These are phyloP conservation scores for Ernsta delagoae DNA, from an alignment of 2,888 invertebrate genomes.

Conservation along the genomic window DNA sequence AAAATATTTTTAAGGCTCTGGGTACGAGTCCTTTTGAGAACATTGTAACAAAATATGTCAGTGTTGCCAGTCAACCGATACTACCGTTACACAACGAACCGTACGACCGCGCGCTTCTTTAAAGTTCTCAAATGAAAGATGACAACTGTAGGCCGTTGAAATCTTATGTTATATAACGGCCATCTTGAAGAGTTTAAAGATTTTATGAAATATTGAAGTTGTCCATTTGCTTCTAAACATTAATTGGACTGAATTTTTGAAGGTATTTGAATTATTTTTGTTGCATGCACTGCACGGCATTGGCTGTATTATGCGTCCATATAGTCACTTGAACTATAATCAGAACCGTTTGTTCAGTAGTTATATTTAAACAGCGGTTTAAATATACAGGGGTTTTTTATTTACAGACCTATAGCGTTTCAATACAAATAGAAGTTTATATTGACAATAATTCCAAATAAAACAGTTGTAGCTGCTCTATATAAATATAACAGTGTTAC, in stretches of 20 bases:
- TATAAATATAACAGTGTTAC: too few relatives aligned
- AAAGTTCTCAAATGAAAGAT: too few relatives aligned
- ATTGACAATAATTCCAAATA: neutral
- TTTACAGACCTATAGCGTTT: neutral
- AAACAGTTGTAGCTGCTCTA: neutral
- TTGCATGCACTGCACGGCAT: neutral
- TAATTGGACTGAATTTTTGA: too few relatives aligned
- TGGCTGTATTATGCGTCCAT: neutral
- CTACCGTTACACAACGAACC: slow-evolving; percentile 9
- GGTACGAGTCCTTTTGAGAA: too few relatives aligned
- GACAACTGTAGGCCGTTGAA: slow-evolving; percentile 46
- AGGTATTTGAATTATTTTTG: neutral
- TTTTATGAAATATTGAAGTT: neutral
- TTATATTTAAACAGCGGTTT: neutral
- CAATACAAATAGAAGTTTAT: neutral
- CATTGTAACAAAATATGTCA: neutral
- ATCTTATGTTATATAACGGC: slow-evolving; percentile 40
- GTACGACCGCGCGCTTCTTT: slow-evolving; percentile 46
- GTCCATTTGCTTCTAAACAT: too few relatives aligned
- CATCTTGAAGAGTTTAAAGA: neutral
- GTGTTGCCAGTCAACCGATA: neutral
- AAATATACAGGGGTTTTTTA: neutral
- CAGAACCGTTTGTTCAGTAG: neutral
- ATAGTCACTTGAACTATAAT: neutral
- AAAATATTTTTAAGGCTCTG: neutral